Evolutionary conservation across 2,888 invertebrate genomes (phyloP).

Genomic region (Dynastes grantii): DNA sequence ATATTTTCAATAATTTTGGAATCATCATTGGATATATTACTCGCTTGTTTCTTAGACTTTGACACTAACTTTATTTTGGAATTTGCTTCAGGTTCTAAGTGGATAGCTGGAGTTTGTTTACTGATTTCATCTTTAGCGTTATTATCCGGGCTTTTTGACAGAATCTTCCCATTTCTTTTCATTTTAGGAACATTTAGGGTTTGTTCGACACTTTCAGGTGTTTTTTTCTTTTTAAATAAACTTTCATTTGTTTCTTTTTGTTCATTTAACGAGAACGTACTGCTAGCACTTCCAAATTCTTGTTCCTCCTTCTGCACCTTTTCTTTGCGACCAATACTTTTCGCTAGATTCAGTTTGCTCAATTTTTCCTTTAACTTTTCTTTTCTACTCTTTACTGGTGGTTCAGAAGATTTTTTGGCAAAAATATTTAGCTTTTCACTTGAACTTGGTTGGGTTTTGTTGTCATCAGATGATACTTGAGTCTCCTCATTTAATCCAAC

Average conservation of each 20-base stretch:
- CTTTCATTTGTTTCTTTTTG: background rate
- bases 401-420: background rate
- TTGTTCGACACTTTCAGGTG: too few species aligned
- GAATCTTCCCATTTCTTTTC: background rate
- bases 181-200: too few species aligned
- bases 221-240: too few species aligned
- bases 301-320: background rate
- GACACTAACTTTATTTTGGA: too few species aligned
- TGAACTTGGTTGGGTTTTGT: background rate
- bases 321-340: constrained; percentile 27
- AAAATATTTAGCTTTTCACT: constrained; percentile 3
- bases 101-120: too few species aligned
- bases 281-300: background rate
- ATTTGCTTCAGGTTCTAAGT: too few species aligned
- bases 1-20: too few species aligned
- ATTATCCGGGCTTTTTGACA: too few species aligned
- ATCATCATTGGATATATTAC: too few species aligned
- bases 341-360: constrained; percentile 10
- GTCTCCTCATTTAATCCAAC: background rate
- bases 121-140: too few species aligned
- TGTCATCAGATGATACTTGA: background rate
- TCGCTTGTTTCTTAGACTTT: too few species aligned
- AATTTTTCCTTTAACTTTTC: constrained; percentile 28
- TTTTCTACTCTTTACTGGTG: constrained; percentile 8
- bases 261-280: background rate